Evolutionary conservation across 1,140 invertebrate species (phyloP), one percentile per base, ranked within the genome.

Genomic region (Conus ventricosus): DNA sequence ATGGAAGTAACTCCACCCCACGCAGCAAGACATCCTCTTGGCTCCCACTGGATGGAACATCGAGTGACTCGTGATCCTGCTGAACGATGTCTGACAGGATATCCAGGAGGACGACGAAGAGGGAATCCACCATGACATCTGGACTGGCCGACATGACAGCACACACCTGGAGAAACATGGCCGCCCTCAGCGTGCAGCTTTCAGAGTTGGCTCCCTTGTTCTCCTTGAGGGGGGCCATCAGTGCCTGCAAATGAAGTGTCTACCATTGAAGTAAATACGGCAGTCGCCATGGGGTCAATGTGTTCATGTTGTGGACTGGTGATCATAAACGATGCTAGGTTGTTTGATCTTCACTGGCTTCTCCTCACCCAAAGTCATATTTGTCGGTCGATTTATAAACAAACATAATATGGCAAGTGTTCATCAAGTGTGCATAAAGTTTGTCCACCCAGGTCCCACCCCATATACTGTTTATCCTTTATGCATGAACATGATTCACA

Each of bases 61-160:
- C 57, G 8, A 11, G 57, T 15, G 57, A 60, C 57, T 60, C 0
- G 57, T 8, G 57, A 60, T 60, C 25, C 27, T 54, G 10, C 5
- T 51, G 51, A 81, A 54, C 13, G 15, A 63, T 4, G 53, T 7
- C 25, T 20, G 82, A n/a, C 82, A 84, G 27, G 5, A 84, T 7
- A 63, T 84, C 82, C 55, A 84, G 82, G 23, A 84, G 25, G 27
- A 84, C n/a, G 13, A 84, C 82, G 51, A 84, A 84, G 23, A 84
- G 82, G 8, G 82, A 25, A 63, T 84, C 82, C 54, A 63, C 23
- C 82, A 84, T 84, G 54, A 63, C 55, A 3, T 60, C 55, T 0
- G 54, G 55, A 15, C 53, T 55, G 15, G 20, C n/a, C 8, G 82
- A 84, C 82, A 84, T 39, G 82, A 84, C 57, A n/a, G 54, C 27